Evolutionary conservation across 1,140 invertebrate genomes (phyloP), one percentile per base, ranked within the genome.

Genomic region (Lerema accius): DNA sequence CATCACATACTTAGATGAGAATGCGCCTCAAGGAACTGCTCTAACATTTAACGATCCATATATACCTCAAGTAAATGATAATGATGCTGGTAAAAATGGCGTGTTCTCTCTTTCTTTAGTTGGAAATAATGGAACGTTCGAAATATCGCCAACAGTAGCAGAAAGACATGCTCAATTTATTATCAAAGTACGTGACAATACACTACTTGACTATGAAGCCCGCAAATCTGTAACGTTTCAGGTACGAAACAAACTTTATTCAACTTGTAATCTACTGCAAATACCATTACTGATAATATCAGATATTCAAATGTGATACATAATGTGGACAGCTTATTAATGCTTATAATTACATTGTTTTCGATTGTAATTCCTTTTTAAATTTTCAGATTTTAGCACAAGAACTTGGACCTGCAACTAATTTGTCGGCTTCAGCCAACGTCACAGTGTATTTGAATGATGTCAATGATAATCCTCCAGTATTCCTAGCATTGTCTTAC

Each of bases 391-490:
- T 97, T 58, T 87, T 96, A 28, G 96, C 96, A 16, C 94, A 95
- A 91, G 96, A 97, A 86, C 85, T 96, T 28, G 94, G 94, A 28
- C 93, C 95, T 55, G 93, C 92, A 42, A 95, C 94, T 6, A 95
- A 96, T 86, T 89, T 95, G 42, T 95, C 95, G 13, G 93, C 94
- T 0, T 92, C 91, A 35, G 94, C 95, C 0, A 94, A 95, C 60
- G 94, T 98, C 0, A 95, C 94, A 0, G 95, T 98, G 0, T 94
- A 95, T 74, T 88, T 99, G 11, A 93, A 95, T 59, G 98, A 99
- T 83, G 92, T 96, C 1, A 99, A 99, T 78, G 98, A 99, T 78
- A 98, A 98, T 87, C 89, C 94, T 3, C 98, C 98, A 0, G 91
- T 94, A 48, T 99, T 99, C 81, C 87, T 93, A 5, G 91, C 95